Conservation (phyloP, 2,888 invertebrate genomes). For the Caradrina clavipalpis region DNA sequence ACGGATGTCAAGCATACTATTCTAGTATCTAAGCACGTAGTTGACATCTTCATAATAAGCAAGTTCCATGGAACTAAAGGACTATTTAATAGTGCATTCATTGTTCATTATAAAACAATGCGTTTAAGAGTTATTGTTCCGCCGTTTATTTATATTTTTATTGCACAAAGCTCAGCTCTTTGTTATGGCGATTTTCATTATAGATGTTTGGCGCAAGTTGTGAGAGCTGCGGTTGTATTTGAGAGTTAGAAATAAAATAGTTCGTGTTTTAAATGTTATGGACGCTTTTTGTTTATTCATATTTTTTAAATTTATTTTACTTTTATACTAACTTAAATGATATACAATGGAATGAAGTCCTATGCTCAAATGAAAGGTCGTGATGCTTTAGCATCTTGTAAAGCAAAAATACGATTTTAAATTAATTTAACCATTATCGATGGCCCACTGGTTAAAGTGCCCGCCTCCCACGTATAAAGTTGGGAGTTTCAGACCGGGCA, state of each 20-base stretch:
- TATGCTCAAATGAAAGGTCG: too few relatives aligned
- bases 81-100: constrained; percentile 64
- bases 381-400: too few relatives aligned
- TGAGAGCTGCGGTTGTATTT: constrained; percentile 9
- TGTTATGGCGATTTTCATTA: constrained; percentile 79
- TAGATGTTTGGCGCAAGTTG: constrained; percentile 65
- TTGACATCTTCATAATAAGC: constrained; percentile 50
- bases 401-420: too few relatives aligned
- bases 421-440: too few relatives aligned
- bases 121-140: constrained; percentile 76
- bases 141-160: constrained; percentile 81
- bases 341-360: too few relatives aligned
- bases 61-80: constrained; percentile 25
- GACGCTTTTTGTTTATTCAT: too few relatives aligned
- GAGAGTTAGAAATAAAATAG: background rate
- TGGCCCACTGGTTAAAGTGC: too few relatives aligned
- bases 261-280: too few relatives aligned
- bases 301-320: too few relatives aligned
- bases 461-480: too few relatives aligned
- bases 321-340: too few relatives aligned
- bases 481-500: too few relatives aligned
- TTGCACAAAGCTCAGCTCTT: constrained; percentile 74
- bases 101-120: constrained; percentile 79
- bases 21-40: background rate
- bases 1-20: background rate